A percentile compares a stretch with the other conserved stretches of the same genome.
Evolutionary conservation across 2,113 vertebrate species (phyloP).

Genomic region (Pelobates fuscus): DNA sequence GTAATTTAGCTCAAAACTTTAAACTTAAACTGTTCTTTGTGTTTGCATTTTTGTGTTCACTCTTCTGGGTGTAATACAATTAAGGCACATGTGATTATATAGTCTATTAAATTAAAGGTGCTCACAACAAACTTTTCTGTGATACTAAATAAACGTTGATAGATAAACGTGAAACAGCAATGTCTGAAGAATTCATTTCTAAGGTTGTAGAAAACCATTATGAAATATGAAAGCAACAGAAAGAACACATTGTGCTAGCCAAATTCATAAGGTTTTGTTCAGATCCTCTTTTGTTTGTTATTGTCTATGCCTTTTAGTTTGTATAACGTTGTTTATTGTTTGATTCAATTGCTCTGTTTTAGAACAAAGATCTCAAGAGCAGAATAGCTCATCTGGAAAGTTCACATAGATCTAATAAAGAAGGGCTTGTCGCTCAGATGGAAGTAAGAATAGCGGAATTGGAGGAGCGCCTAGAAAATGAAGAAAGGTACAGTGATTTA

Average conservation of each 20-base stretch:
- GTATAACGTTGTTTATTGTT: conserved; percentile 15
- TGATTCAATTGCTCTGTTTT: conserved; percentile 48
- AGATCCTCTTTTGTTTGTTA: neutral
- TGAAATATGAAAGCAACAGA: neutral
- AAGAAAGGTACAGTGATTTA: conserved; percentile 79
- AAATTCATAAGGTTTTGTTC: neutral
- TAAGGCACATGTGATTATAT: too few species aligned
- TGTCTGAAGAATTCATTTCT: neutral
- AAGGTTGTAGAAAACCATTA: neutral
- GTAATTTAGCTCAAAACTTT: too few species aligned
- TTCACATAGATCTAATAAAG: conserved; percentile 89
- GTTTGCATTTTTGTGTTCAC: too few species aligned
- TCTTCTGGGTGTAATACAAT: too few species aligned
- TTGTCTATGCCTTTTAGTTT: neutral
- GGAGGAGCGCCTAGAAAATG: conserved; percentile 86
- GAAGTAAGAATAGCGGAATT: conserved; percentile 87
- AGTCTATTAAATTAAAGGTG: too few species aligned
- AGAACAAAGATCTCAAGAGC: conserved; percentile 94
- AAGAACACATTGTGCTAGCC: conserved; percentile 1
- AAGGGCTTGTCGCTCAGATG: conserved; percentile 86
- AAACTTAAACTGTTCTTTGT: too few species aligned
- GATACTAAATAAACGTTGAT: too few species aligned
- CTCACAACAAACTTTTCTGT: too few species aligned
- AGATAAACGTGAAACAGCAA: too few species aligned
- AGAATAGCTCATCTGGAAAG: conserved; percentile 85